Percentiles rank a stretch among this genome's conserved stretches.
Evolutionary conservation across 2,888 invertebrate genomes (phyloP).

Genomic region (Gerris lacustris): DNA sequence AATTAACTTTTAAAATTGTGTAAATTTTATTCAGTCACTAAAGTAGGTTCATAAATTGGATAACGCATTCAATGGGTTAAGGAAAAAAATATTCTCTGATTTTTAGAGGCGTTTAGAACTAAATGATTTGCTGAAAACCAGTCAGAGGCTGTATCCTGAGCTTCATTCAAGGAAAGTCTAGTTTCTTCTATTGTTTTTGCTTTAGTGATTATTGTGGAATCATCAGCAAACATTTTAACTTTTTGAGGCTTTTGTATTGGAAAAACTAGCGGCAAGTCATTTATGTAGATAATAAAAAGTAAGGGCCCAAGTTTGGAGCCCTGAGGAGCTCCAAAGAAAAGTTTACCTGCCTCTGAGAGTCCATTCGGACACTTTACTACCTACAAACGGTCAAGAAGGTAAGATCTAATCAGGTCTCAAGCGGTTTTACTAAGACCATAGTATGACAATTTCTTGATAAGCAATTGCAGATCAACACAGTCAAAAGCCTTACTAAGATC

Average conservation of each 20-base stretch:
- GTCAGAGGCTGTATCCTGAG: not conserved
- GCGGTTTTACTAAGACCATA: not conserved
- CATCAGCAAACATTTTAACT: constrained; percentile 1
- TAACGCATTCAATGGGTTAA: too few relatives aligned
- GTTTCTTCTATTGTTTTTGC: not conserved
- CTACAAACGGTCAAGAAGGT: not conserved
- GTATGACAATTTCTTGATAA: not conserved
- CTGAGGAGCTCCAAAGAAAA: not conserved
- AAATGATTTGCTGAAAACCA: not conserved
- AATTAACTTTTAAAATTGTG: too few relatives aligned
- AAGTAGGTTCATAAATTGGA: too few relatives aligned
- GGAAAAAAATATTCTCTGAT: not conserved
- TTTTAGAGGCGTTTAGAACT: not conserved
- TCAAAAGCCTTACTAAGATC: not conserved
- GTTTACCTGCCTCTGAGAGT: not conserved
- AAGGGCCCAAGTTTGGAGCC: not conserved
- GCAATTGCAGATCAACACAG: not conserved
- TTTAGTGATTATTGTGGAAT: not conserved
- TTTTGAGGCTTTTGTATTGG: not conserved
- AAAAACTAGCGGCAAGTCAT: not conserved
- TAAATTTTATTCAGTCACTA: too few relatives aligned
- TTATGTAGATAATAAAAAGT: not conserved
- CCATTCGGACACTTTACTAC: not conserved
- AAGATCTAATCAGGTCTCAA: not conserved
- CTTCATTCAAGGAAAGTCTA: not conserved